Conservation (phyloP, 2,797 vertebrate species). For the Sylvia borin region DNA sequence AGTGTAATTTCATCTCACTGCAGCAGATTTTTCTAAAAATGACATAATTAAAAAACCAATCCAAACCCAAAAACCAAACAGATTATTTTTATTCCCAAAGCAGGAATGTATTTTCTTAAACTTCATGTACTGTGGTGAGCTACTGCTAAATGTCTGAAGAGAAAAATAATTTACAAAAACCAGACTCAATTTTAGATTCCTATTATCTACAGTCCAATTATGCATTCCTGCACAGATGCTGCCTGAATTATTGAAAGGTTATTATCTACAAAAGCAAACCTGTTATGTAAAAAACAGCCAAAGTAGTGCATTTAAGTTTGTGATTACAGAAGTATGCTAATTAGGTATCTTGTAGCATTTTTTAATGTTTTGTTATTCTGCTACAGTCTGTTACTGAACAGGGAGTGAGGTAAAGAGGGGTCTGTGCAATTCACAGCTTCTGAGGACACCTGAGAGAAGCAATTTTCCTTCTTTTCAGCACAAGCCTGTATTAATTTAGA, state of each 20-base stretch:
- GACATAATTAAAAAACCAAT: neutral
- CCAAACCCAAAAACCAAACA: neutral
- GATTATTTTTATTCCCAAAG: neutral
- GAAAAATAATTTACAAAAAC: constrained; percentile 44
- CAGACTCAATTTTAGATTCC: constrained; percentile 40
- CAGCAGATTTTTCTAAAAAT: neutral
- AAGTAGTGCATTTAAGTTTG: constrained; percentile 63
- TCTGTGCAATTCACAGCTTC: neutral
- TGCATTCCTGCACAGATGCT: constrained; percentile 54
- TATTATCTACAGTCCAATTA: constrained; percentile 58
- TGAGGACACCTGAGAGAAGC: constrained; percentile 25
- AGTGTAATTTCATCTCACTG: neutral
- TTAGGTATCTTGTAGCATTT: constrained; percentile 59
- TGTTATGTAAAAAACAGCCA: constrained; percentile 47
- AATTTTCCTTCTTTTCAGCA: constrained; percentile 22
- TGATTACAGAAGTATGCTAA: constrained; percentile 61
- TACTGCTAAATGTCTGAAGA: constrained; percentile 4
- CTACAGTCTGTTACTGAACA: constrained; percentile 5
- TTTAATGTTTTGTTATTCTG: constrained; percentile 36
- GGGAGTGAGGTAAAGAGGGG: neutral
- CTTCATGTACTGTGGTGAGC: neutral
- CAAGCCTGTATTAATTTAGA: constrained; percentile 55
- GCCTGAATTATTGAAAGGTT: constrained; percentile 64
- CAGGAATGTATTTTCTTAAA: neutral
- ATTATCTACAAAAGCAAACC: constrained; percentile 61